Evolutionary conservation across 2,113 vertebrate genomes (phyloP), one percentile per base, ranked within the genome.

Genomic region (Xenus cinereus): DNA sequence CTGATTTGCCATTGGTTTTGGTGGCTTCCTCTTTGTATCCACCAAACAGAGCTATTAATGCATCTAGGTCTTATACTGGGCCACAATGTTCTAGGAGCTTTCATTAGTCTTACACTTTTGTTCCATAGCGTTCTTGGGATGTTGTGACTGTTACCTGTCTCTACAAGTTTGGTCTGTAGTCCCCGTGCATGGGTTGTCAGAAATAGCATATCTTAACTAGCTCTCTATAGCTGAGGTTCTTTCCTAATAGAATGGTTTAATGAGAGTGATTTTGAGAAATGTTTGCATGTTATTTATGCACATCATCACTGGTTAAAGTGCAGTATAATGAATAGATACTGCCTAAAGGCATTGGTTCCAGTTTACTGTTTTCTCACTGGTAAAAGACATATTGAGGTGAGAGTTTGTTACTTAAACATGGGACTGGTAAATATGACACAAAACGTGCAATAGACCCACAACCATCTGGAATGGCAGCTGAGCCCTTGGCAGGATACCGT

Each of bases 391-490:
- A 89, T 68, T 90, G 93, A 94, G 86, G 76, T 95, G 56, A 78
- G 76, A 87, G 67, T 60, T 89, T 93, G 88, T 95, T 89, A 75
- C 51, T 94, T 94, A 95, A 95, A 94, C 64, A 84, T 10, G 51
- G 51, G n/a, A 32, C 56, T 78, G 77, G 84, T 92, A 92, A 92
- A 95, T 75, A 91, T 43, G 64, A 91, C 64, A 67, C 26, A 84
- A 95, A 79, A 35, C 43, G 30, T 6, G 23, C 74, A 87, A 12
- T 81, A 95, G 89, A 91, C 51, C 91, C 80, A 39, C 39, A 81
- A 26, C 86, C 86, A 75, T 94, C 89, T 96, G 95, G 86, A 94
- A 89, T 78, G 89, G 89, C 91, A 96, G 93, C 94, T 96, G 94
- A 95, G 84, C 73, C 84, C 9, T 75, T 96, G 93, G 87, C 91